Percentiles rank a stretch among this genome's conserved stretches.
Conservation (phyloP, 2,888 invertebrate species). For the Drosophila mayaguana region DNA sequence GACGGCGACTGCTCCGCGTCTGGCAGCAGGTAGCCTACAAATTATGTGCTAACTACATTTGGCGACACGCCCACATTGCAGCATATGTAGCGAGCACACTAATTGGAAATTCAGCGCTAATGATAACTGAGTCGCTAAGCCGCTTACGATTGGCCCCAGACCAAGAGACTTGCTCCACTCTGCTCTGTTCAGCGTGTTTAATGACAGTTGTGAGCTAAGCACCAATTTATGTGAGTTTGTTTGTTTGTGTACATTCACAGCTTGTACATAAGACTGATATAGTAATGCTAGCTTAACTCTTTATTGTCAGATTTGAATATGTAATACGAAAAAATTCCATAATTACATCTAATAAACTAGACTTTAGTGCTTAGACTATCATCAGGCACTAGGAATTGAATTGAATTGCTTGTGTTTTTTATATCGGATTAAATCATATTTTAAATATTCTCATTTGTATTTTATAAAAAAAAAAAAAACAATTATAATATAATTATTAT, state of each 20-base stretch:
- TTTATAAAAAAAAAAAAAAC: too few relatives aligned
- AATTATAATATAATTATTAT: too few relatives aligned
- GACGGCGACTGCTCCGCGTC: slow-evolving; percentile 9
- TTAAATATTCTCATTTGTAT: too few relatives aligned
- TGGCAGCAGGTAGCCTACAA: slow-evolving; percentile 63
- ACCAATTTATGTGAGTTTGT: slow-evolving; percentile 9
- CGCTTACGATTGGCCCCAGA: slow-evolving; percentile 26
- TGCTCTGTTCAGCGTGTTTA: background rate
- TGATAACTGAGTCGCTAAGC: slow-evolving; percentile 55
- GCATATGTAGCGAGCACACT: slow-evolving; percentile 25
- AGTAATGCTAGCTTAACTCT: background rate
- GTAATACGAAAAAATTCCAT: background rate
- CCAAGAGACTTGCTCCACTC: background rate
- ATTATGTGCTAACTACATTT: slow-evolving; percentile 73
- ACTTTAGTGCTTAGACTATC: background rate
- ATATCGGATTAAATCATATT: too few relatives aligned
- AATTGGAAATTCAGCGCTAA: slow-evolving; percentile 71
- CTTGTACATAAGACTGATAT: slow-evolving; percentile 15
- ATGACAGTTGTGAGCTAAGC: slow-evolving; percentile 4
- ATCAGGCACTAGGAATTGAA: background rate
- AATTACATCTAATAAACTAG: slow-evolving; percentile 1
- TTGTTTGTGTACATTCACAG: slow-evolving; percentile 23
- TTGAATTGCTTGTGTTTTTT: background rate
- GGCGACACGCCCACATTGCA: slow-evolving; percentile 61
- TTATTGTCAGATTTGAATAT: background rate